phyloP scores from a whole-genome alignment of 2,888 invertebrate genomes.

The Prenolepis imparis region DNA sequence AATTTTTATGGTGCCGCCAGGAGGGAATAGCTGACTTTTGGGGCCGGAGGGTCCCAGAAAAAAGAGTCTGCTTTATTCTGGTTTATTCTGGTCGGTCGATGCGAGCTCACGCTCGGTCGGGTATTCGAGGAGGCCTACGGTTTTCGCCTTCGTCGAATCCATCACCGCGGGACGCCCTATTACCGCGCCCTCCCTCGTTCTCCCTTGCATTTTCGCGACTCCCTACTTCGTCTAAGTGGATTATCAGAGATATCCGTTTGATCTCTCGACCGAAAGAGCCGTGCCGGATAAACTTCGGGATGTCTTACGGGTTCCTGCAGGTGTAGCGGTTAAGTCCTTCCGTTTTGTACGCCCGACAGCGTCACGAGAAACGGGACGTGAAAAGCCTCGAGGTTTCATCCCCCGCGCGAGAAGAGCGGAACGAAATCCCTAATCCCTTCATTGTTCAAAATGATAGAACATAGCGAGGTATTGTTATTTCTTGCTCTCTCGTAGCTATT shows the following conservation, averaged over 20 bases:
- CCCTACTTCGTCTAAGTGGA: slow-evolving; percentile 75
- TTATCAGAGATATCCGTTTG: slow-evolving; percentile 80
- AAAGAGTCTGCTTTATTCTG: slow-evolving; percentile 21
- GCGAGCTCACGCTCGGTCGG: slow-evolving; percentile 67
- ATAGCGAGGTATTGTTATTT: not conserved
- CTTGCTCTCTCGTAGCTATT: not conserved
- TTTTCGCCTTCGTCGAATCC: slow-evolving; percentile 69
- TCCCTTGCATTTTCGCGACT: slow-evolving; percentile 61
- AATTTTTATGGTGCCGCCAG: slow-evolving; percentile 44
- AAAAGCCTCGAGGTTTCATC: slow-evolving; percentile 56
- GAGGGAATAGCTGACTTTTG: slow-evolving; percentile 62
- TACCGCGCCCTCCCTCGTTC: slow-evolving; percentile 70
- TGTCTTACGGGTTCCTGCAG: slow-evolving; percentile 63
- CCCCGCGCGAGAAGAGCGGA: slow-evolving; percentile 2
- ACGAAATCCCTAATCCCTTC: slow-evolving; percentile 25
- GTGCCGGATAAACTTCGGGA: slow-evolving; percentile 70
- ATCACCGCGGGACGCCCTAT: slow-evolving; percentile 74
- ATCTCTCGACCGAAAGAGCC: slow-evolving; percentile 68
- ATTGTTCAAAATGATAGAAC: not conserved
- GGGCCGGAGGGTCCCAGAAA: slow-evolving; percentile 48
- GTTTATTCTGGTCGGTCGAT: slow-evolving; percentile 61
- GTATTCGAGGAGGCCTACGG: slow-evolving; percentile 60
- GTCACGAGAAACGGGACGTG: slow-evolving; percentile 25
- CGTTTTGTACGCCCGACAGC: slow-evolving; percentile 58
- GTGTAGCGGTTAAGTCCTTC: slow-evolving; percentile 68